Percentiles rank a stretch among this genome's conserved stretches.
Conservation (phyloP, 2,113 vertebrate genomes). For the Otocyon megalotis region DNA sequence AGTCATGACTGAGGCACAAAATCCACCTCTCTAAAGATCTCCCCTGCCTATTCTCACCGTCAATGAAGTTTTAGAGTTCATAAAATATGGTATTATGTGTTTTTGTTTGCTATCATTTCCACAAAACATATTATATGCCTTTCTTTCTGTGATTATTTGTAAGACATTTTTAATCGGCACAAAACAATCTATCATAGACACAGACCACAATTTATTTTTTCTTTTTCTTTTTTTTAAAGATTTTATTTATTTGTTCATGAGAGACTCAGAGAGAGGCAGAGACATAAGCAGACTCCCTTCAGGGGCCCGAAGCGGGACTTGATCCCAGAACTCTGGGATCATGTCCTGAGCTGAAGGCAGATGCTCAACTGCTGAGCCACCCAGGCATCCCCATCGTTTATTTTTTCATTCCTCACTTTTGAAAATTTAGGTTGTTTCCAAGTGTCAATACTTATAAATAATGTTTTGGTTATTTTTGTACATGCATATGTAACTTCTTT, state of each 20-base stretch:
- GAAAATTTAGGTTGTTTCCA: neutral
- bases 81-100: neutral
- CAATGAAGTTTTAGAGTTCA: neutral
- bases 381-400: too few relatives aligned
- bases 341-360: too few relatives aligned
- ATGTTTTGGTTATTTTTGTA: neutral
- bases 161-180: neutral
- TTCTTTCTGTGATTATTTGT: neutral
- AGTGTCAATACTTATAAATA: neutral
- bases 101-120: neutral
- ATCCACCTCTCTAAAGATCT: neutral
- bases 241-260: too few relatives aligned
- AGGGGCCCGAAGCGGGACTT: too few relatives aligned
- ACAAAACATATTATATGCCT: neutral
- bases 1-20: neutral
- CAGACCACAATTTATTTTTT: neutral
- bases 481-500: neutral
- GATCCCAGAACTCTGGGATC: too few relatives aligned
- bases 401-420: neutral
- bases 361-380: too few relatives aligned
- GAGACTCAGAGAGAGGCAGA: too few relatives aligned
- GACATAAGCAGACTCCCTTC: too few relatives aligned
- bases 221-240: too few relatives aligned
- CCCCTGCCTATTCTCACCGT: neutral
- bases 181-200: neutral